phyloP scores from a whole-genome alignment of 2,113 vertebrate species.

The Apodemus sylvaticus region DNA sequence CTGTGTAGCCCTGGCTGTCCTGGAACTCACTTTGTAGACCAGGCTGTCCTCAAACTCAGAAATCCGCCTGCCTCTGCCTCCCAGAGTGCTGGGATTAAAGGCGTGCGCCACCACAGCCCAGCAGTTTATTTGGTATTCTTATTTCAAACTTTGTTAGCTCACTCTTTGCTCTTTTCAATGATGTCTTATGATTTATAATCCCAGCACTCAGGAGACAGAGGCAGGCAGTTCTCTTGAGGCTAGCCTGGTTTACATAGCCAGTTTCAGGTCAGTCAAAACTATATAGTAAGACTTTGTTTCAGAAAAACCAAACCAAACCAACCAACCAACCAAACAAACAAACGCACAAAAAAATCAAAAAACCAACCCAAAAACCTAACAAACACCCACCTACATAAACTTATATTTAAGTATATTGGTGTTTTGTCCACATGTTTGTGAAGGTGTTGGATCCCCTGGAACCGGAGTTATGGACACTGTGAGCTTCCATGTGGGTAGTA shows the following conservation, averaged over 20 bases:
- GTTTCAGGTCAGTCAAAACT: background rate
- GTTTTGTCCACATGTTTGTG: background rate
- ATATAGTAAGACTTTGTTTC: background rate
- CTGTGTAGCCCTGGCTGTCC: too few relatives aligned
- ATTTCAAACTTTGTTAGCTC: conserved; percentile 10
- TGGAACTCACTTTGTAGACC: too few relatives aligned
- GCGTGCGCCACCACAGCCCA: too few relatives aligned
- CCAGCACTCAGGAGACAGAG: background rate
- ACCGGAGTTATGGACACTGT: background rate
- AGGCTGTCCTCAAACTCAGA: too few relatives aligned
- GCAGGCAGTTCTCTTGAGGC: background rate
- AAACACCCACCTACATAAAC: background rate
- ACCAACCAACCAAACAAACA: background rate
- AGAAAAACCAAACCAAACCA: background rate
- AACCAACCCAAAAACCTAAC: background rate
- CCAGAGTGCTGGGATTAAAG: too few relatives aligned
- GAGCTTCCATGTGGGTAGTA: background rate
- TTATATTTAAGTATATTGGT: background rate
- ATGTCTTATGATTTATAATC: background rate
- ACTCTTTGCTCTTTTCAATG: background rate
- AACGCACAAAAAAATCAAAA: background rate
- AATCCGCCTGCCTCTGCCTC: too few relatives aligned
- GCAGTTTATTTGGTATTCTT: conserved; percentile 37
- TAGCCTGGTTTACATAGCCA: background rate
- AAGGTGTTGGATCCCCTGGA: background rate